Percentiles rank a stretch among this genome's conserved stretches.
These are phyloP conservation scores for Chelonus formosanus DNA, from an alignment of 2,888 invertebrate species.

Conservation along the genomic window DNA sequence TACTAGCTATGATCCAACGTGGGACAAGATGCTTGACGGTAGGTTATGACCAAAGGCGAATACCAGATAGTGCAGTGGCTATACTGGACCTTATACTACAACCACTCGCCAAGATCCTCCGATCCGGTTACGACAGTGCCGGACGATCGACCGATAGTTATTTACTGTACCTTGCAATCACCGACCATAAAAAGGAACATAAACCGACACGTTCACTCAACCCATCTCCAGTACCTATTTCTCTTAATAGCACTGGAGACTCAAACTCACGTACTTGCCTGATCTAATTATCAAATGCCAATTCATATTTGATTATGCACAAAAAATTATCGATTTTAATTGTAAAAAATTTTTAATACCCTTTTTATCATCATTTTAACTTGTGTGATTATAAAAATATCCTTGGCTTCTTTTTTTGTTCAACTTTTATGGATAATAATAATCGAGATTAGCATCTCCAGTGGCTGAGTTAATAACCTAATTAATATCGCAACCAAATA, in stretches of 20 bases:
- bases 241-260: slow-evolving; percentile 26
- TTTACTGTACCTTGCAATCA: slow-evolving; percentile 58
- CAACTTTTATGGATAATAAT: slow-evolving; percentile 2
- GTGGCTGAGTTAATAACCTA: slow-evolving; percentile 14
- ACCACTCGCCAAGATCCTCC: slow-evolving; percentile 30
- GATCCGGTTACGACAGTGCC: slow-evolving; percentile 48
- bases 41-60: too few relatives aligned
- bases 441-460: slow-evolving; percentile 4
- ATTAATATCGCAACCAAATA: slow-evolving; percentile 11
- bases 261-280: neutral
- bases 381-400: too few relatives aligned
- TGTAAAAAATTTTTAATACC: too few relatives aligned
- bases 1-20: neutral
- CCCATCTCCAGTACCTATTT: slow-evolving; percentile 31
- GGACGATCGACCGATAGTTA: slow-evolving; percentile 53
- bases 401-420: too few relatives aligned
- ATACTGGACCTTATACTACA: neutral
- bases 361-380: too few relatives aligned
- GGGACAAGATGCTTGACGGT: neutral
- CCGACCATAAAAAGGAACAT: slow-evolving; percentile 56
- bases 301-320: slow-evolving; percentile 1
- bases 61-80: neutral
- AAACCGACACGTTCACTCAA: slow-evolving; percentile 50
- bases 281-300: slow-evolving; percentile 9
- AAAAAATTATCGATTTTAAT: too few relatives aligned